Base-by-base conservation (phyloP, 1,140 invertebrate species). In the Anagrus nilaparvatae region DNA sequence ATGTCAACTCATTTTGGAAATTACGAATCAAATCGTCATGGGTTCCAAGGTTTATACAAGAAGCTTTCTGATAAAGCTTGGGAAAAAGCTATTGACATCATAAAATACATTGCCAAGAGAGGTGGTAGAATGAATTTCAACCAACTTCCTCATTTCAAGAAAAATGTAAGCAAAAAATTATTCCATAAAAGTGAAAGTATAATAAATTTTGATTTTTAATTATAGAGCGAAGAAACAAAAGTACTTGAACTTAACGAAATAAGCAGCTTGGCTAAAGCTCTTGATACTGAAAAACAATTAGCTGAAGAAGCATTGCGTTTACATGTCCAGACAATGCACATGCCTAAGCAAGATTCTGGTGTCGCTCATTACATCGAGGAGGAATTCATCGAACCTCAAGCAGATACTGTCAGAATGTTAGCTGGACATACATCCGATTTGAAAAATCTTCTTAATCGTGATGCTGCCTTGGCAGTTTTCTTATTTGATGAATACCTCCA, bases 401-500 rank as follows among this genome's bases (percentile, higher is more conserved):
- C 79, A 0, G 70, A 80, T 10, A 70, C 52, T 10, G 74, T 87
- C 44, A 74, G 84, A 42, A 65, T 71, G 21, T 57, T 88, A 1
- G 74, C 83, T 25, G 84, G 84, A 7, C 73, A 86, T 60, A 74
- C 75, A 39, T 72, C 72, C 16, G 83, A 87, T 60, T 65, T 88
- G 47, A 78, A 78, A 51, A 72, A 72, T 32, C 64, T 88, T 47
- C 69, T 83, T 24, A 52, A 74, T 45, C 67, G 61, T 5, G 77
- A 83, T 47, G 62, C 72, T 39, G 75, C 81, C 4, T 59, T 86
- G 30, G 65, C 74, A 9, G 50, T 85, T 44, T 87, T 76, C 55
- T 53, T 88, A 33, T 87, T 86, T 58, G 83, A 88, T 62, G 80
- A 87, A 58, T 82, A 84, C 52, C 70, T 87, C 44, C 68, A 81